phyloP scores from a whole-genome alignment of 1,140 invertebrate species.

The Temnothorax longispinosus region DNA sequence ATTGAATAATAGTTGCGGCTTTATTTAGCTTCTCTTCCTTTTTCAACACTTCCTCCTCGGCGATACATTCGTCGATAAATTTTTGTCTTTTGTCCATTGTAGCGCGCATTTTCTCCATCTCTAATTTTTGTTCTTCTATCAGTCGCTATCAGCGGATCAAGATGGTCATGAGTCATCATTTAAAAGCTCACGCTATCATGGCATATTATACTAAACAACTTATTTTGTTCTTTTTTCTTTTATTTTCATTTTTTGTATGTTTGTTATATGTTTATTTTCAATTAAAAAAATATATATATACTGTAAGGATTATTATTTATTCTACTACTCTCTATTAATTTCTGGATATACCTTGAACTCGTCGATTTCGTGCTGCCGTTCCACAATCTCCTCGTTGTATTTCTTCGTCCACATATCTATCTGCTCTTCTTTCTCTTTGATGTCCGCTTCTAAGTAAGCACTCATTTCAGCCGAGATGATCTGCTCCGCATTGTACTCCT shows the following conservation, averaged over 20 bases:
- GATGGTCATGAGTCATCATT: background rate
- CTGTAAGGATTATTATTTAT: background rate
- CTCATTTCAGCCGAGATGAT: conserved; percentile 69
- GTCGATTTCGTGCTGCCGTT: conserved; percentile 71
- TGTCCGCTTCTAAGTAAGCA: conserved; percentile 63
- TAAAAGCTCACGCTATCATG: background rate
- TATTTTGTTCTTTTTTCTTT: background rate
- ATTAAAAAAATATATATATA: conserved; percentile 13
- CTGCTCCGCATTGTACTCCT: conserved; percentile 64
- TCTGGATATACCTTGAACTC: conserved; percentile 72
- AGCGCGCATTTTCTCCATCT: conserved; percentile 64
- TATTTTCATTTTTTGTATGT: background rate
- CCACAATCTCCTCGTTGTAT: conserved; percentile 74
- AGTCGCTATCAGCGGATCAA: conserved; percentile 64
- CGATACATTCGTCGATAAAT: conserved; percentile 72
- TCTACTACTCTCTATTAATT: background rate
- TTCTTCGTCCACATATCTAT: conserved; percentile 72
- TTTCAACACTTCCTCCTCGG: conserved; percentile 53
- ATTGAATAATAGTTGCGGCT: conserved; percentile 78
- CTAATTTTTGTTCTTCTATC: conserved; percentile 72
- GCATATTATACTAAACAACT: background rate
- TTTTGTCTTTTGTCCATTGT: conserved; percentile 64
- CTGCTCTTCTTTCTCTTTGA: conserved; percentile 70
- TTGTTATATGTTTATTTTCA: conserved; percentile 13
- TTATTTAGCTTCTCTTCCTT: conserved; percentile 64